phyloP scores from a whole-genome alignment of 2,797 vertebrate genomes.

The Acipenser ruthenus region DNA sequence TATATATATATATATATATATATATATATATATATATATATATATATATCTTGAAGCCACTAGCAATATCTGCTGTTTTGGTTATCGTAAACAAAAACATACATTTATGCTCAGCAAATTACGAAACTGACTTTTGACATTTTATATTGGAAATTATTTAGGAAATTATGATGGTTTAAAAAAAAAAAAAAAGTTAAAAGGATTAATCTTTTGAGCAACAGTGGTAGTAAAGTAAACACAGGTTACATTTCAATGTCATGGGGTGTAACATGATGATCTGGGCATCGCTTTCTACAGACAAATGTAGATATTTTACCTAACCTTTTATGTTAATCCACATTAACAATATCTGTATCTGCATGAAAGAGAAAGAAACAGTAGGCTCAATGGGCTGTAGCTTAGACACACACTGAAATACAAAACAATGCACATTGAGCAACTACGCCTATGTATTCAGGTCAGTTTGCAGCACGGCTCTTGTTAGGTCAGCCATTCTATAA shows the following conservation, averaged over 20 bases:
- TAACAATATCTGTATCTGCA: too few species aligned
- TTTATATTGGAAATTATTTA: not conserved
- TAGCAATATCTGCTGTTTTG: too few species aligned
- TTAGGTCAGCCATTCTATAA: not conserved
- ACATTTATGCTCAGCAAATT: too few species aligned
- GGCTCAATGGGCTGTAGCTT: too few species aligned
- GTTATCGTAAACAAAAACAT: too few species aligned
- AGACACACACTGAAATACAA: too few species aligned
- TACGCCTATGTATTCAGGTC: too few species aligned
- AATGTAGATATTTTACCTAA: not conserved
- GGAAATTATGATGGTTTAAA: not conserved
- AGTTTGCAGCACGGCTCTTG: not conserved
- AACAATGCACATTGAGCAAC: too few species aligned
- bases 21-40: too few species aligned
- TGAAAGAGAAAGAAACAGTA: too few species aligned
- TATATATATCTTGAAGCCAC: too few species aligned
- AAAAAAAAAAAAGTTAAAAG: not conserved
- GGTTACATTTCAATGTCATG: not conserved
- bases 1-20: too few species aligned
- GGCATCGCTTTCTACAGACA: not conserved
- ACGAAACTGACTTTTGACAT: not conserved
- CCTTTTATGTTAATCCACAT: not conserved
- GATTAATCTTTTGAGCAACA: not conserved
- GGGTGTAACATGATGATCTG: not conserved
- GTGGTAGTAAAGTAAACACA: not conserved